Conservation (phyloP, 2,113 vertebrate genomes). For the Cepphus grylle region DNA sequence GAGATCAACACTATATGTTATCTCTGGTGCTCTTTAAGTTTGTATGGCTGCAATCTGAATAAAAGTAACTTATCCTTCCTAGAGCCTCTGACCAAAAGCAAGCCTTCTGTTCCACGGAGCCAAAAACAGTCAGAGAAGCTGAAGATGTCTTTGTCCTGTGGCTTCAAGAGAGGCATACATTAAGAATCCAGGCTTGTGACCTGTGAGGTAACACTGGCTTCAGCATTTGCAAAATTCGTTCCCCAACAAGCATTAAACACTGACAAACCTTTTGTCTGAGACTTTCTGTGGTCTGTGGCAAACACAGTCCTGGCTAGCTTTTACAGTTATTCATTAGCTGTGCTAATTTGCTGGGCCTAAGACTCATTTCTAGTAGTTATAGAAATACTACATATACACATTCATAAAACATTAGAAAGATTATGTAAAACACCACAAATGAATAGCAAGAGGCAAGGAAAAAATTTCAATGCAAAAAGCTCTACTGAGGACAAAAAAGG, state of each 20-base stretch:
- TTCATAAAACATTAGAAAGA: background rate
- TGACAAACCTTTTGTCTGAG: background rate
- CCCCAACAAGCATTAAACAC: background rate
- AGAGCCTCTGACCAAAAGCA: background rate
- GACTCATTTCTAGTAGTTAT: background rate
- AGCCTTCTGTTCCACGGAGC: background rate
- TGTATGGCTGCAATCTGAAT: background rate
- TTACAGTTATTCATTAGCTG: background rate
- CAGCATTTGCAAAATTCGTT: background rate
- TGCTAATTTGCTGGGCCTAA: background rate
- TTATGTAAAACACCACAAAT: background rate
- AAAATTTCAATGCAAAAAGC: background rate
- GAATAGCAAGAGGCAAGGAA: background rate
- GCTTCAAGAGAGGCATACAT: background rate
- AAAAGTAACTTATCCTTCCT: background rate
- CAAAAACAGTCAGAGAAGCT: background rate
- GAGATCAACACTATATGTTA: background rate
- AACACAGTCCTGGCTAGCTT: background rate
- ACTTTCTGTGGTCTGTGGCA: background rate
- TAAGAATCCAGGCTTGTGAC: background rate
- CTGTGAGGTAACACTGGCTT: background rate
- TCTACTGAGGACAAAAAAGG: background rate
- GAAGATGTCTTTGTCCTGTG: background rate
- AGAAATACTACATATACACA: background rate
- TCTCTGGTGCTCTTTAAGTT: background rate